These are phyloP conservation scores for Didymodactylos carnosus DNA, from an alignment of 2,888 invertebrate genomes.

Conservation along the genomic window DNA sequence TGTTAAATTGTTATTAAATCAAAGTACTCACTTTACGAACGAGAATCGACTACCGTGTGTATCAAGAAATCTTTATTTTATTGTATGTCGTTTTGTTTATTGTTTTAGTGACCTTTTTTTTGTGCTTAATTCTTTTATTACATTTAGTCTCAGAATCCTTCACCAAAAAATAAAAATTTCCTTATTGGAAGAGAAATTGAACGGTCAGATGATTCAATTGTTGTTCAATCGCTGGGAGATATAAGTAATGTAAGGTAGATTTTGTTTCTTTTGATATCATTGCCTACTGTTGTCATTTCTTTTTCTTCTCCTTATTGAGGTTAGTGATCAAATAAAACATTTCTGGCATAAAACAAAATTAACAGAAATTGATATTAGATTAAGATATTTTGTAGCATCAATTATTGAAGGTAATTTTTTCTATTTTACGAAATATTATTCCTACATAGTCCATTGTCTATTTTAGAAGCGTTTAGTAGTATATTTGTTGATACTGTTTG, in stretches of 20 bases:
- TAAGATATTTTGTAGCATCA: conserved; percentile 43
- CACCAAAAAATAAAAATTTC: neutral
- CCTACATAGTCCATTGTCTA: conserved; percentile 49
- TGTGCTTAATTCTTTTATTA: too few relatives aligned
- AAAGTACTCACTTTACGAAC: neutral
- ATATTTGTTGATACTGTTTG: conserved; percentile 51
- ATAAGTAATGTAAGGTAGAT: neutral
- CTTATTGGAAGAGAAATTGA: neutral
- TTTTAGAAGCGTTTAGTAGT: conserved; percentile 43
- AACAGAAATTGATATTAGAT: conserved; percentile 47
- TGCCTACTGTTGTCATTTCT: neutral
- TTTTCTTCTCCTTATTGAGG: neutral
- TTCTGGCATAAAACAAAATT: conserved; percentile 8
- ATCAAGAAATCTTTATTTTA: neutral
- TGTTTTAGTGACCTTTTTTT: neutral
- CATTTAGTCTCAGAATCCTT: neutral
- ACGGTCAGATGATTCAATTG: neutral
- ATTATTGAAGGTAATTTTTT: conserved; percentile 16
- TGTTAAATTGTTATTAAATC: neutral
- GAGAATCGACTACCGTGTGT: neutral
- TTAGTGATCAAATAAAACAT: neutral
- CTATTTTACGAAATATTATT: conserved; percentile 36
- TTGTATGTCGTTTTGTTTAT: neutral
- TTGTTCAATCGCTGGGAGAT: neutral
- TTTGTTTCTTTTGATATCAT: neutral